Evolutionary conservation across 2,113 vertebrate genomes (phyloP).

Genomic region (Tyrannus savana): DNA sequence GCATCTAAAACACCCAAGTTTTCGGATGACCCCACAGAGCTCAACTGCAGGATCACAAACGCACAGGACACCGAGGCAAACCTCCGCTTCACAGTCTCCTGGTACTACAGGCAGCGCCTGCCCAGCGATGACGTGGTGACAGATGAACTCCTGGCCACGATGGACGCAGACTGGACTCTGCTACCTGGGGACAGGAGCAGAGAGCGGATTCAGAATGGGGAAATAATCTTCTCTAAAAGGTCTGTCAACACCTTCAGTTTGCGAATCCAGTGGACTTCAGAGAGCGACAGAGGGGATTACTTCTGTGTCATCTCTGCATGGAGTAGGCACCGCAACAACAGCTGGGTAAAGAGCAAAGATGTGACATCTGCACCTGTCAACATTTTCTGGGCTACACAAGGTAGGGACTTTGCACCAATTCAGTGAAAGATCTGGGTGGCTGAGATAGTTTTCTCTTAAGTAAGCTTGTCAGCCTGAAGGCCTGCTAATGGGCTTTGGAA

Average conservation of each 20-base stretch:
- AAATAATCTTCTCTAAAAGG: conserved; percentile 79
- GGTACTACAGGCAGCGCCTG: conserved; percentile 79
- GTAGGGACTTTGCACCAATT: conserved; percentile 67
- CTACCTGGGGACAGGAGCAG: conserved; percentile 70
- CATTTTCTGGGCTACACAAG: conserved; percentile 84
- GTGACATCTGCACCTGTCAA: conserved; percentile 73
- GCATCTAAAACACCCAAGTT: conserved; percentile 75
- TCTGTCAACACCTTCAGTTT: conserved; percentile 83
- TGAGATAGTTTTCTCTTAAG: background rate
- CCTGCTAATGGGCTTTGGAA: background rate
- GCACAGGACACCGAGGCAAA: conserved; percentile 45
- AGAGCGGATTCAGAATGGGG: conserved; percentile 78
- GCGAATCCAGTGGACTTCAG: conserved; percentile 85
- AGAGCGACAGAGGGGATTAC: conserved; percentile 86
- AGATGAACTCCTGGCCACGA: conserved; percentile 74
- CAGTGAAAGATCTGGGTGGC: background rate
- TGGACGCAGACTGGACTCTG: conserved; percentile 85
- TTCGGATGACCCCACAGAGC: conserved; percentile 84
- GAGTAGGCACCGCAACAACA: conserved; percentile 76
- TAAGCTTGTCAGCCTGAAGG: background rate
- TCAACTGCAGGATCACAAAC: conserved; percentile 82
- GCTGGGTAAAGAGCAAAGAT: conserved; percentile 79
- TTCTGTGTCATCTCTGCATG: conserved; percentile 83
- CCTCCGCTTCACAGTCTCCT: conserved; percentile 79
- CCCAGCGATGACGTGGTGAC: background rate